Evolutionary conservation across 2,888 invertebrate genomes (phyloP), one percentile per base, ranked within the genome.

Genomic region (Caenorhabditis afra): DNA sequence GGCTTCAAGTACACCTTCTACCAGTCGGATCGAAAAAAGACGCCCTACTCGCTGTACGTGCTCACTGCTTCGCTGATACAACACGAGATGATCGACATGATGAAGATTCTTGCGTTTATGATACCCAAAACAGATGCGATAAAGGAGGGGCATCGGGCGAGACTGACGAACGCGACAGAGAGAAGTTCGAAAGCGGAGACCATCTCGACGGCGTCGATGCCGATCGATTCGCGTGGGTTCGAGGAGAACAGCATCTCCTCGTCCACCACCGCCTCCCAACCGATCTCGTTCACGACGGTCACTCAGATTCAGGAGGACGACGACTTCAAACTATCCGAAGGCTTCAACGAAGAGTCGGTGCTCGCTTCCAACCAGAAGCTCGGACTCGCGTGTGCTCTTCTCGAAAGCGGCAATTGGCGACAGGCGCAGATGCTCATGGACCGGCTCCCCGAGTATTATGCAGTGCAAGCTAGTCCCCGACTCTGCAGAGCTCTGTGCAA

Each of bases 21-120:
- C 87, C 90, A 91, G 89, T 86, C 84, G 45, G 65, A 74, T 11
- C 71, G 79, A 11, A 81, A 81, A 65, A 66, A 71, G 47, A 85
- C 86, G 37, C 87, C 87, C 1, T 83, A 79, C 49, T 94, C 95
- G 0, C 91, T 98, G 58, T 97, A 96, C 92, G 93, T 94, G 90
- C 93, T 98, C 44, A 95, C 96, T 76, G 97, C 97, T 11, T 92
- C 96, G 81, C 93, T 99, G 85, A 92, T 99, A 62, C 95, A 96
- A 91, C 94, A 96, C 91, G 93, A 93, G 81, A 94, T 98, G 39
- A 94, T 99, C 82, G 92, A 93, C 55, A 91, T 98, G 78, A 94
- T 95, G 89, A 94, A 95, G 89, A 94, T 98, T 86, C 95, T 96
- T 91, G 93, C 94, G 75, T 97, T 96, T 95, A 68, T 88, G 67